Evolutionary conservation across 2,888 invertebrate species (phyloP), one percentile per base, ranked within the genome.

Genomic region (Venusia cambrica): DNA sequence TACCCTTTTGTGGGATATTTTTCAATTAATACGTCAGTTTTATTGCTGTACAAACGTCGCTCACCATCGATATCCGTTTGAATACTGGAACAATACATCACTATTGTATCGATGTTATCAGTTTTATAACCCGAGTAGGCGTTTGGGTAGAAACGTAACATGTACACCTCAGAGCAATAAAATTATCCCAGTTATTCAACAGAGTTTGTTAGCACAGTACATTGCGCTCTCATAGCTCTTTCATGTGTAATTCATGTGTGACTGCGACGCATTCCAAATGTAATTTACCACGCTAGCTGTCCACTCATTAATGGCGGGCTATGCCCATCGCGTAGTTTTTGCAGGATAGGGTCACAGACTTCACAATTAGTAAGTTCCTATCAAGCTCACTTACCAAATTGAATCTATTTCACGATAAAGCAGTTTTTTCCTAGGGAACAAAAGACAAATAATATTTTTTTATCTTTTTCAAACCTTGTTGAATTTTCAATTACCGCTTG

Each of bases 181-280:
- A 52, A 48, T 43, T 30, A 33, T 34, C 20, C 11, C 17, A 29
- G 45, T 41, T 50, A 38, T 56, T 43, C 28, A 13, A 36, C 15
- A 1, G 45, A 53, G 56, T 61, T 51, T 55, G 62, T 62, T 54
- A 54, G 45, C 44, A 51, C 71, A 64, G 66, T 68, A 72, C 69
- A 77, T 74, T 73, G 65, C 65, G 58, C 68, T 57, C n/a, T n/a
- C 57, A 66, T 72, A 69, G 57, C 50, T 53, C 51, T 70, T 68
- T 72, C 77, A 83, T 83, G 77, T 54, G 72, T 81, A 79, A 80
- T 84, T 76, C 80, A 84, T 83, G 64, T 51, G 51, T 58, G 25
- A 45, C 54, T 57, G 50, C 71, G 68, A 69, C 74, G 80, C 76
- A 79, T 80, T 75, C 54, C 64, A 73, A 84, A 84, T 83, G 78